Evolutionary conservation across 2,888 invertebrate species (phyloP).

Genomic region (Habrosyne pyritoides): DNA sequence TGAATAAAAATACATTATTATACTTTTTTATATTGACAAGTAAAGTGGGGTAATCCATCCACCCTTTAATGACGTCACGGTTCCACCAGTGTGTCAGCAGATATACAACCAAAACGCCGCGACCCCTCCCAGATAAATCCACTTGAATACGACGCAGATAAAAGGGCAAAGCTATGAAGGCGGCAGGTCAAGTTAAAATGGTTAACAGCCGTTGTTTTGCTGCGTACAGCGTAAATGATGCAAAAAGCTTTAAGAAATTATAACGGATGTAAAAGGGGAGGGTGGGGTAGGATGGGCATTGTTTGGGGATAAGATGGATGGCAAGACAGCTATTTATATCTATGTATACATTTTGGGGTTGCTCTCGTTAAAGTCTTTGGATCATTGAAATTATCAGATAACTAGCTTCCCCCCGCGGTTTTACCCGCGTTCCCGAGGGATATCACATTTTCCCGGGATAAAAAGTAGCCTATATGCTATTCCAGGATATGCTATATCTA

Average conservation of each 20-base stretch:
- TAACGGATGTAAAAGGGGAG: constrained; percentile 22
- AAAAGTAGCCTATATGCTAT: too few species aligned
- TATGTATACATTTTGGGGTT: background rate
- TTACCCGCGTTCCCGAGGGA: too few species aligned
- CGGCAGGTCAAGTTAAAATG: constrained; percentile 33
- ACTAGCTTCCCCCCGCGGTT: too few species aligned
- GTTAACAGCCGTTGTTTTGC: constrained; percentile 47
- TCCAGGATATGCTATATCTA: too few species aligned
- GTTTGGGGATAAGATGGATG: constrained; percentile 40
- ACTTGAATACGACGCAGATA: constrained; percentile 16
- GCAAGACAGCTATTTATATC: constrained; percentile 20
- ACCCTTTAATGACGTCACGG: constrained; percentile 39
- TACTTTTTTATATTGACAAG: constrained; percentile 15
- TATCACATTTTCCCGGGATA: too few species aligned
- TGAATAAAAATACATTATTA: too few species aligned
- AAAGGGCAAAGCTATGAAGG: constrained; percentile 24
- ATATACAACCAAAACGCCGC: constrained; percentile 35
- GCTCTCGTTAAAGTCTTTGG: background rate
- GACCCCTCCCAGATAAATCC: constrained; percentile 25
- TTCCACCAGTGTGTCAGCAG: constrained; percentile 7
- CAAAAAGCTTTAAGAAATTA: constrained; percentile 60
- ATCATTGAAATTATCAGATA: background rate
- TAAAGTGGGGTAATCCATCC: constrained; percentile 9
- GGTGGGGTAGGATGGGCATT: constrained; percentile 10
- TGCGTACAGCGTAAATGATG: constrained; percentile 58